Evolutionary conservation across 2,888 invertebrate genomes (phyloP).

Genomic region (Drosophila lacicola): DNA sequence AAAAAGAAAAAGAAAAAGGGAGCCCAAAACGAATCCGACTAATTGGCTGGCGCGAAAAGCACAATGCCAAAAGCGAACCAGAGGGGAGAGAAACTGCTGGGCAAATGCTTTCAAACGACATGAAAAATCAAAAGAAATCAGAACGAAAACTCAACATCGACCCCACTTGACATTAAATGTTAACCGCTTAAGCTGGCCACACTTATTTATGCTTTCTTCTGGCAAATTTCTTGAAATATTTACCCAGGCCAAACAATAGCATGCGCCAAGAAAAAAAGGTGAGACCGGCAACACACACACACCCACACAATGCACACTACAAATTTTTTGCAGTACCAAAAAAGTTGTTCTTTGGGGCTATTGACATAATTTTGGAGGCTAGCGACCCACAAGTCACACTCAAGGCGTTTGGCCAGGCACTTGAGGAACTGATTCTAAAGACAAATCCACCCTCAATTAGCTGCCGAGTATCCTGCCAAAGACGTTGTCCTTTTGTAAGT

Average conservation of each 20-base stretch:
- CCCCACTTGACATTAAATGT: conserved; percentile 72
- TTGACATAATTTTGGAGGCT: conserved; percentile 77
- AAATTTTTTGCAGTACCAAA: conserved; percentile 19
- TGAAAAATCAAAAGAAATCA: conserved; percentile 56
- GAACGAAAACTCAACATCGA: conserved; percentile 46
- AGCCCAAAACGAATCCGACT: conserved; percentile 41
- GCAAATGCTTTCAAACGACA: conserved; percentile 43
- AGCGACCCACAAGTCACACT: conserved; percentile 70
- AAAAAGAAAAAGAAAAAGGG: conserved; percentile 6
- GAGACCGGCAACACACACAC: conserved; percentile 17
- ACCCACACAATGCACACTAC: conserved; percentile 27
- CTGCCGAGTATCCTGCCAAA: conserved; percentile 35
- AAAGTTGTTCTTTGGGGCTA: conserved; percentile 58
- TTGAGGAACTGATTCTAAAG: conserved; percentile 55
- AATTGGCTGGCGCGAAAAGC: conserved; percentile 69
- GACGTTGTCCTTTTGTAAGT: conserved; percentile 46
- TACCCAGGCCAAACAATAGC: conserved; percentile 61
- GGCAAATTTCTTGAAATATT: conserved; percentile 73
- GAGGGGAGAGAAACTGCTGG: conserved; percentile 21
- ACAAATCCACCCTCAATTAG: conserved; percentile 78
- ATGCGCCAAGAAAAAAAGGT: conserved; percentile 47
- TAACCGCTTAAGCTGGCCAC: conserved; percentile 61
- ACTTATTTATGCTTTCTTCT: conserved; percentile 67
- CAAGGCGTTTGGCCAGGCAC: conserved; percentile 77
- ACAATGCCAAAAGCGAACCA: conserved; percentile 36